Percentiles rank a stretch among this genome's conserved stretches.
These are phyloP conservation scores for Bimastos eiseni DNA, from an alignment of 2,888 invertebrate species.

Conservation along the genomic window DNA sequence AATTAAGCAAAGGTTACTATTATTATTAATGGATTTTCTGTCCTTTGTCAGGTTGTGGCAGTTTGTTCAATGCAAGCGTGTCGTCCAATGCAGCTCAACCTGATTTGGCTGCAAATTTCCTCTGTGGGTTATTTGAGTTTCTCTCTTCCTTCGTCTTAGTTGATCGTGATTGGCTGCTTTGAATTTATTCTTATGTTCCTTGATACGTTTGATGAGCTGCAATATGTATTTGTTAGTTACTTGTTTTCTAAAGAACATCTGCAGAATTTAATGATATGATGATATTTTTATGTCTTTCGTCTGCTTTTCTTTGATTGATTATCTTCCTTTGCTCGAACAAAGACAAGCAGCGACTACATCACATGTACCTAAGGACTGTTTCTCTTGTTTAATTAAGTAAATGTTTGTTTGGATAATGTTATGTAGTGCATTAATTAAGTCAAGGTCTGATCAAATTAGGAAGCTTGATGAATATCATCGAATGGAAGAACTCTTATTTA, in stretches of 20 bases:
- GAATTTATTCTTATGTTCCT: neutral
- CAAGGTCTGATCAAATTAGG: neutral
- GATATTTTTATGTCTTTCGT: neutral
- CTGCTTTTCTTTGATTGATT: neutral
- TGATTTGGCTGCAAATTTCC: conserved; percentile 65
- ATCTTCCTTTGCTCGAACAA: neutral
- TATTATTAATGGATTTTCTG: neutral
- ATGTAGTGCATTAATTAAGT: no score
- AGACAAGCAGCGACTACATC: no score
- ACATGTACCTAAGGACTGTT: no score
- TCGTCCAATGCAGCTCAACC: conserved; percentile 54
- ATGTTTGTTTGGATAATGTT: neutral
- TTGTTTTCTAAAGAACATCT: neutral
- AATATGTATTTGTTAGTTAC: neutral
- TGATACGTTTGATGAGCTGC: neutral
- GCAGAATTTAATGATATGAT: neutral
- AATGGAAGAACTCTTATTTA: neutral
- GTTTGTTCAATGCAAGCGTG: neutral
- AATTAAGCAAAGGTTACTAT: no score
- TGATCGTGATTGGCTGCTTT: neutral
- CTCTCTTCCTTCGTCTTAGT: neutral
- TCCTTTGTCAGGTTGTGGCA: neutral
- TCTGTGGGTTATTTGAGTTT: conserved; percentile 37
- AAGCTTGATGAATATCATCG: neutral
- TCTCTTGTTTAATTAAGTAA: no score